Base-by-base conservation (phyloP, 1,140 invertebrate genomes). In the Pogonomyrmex californicus region DNA sequence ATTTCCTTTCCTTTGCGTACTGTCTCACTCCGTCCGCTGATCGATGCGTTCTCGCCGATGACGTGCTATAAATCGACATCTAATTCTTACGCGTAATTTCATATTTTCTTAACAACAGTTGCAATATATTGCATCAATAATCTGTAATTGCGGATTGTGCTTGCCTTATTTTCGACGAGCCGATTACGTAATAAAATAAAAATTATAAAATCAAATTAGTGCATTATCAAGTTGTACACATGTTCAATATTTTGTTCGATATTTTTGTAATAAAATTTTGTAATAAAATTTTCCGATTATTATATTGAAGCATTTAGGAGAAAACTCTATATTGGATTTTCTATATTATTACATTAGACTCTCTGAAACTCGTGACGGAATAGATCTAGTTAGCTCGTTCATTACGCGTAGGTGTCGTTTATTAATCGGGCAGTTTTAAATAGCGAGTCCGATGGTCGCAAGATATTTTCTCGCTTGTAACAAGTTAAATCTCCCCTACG, bases 361-460 rank as follows among this genome's bases (percentile, higher is more conserved):
- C 9, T 54, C 6, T 41, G 38, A 83, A 89, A 90, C 30, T 89
- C 68, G 49, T 70, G 41, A n/a, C 10, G 49, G 30, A n/a, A 1
- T 9, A 33, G 47, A 90, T 79, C 33, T 56, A 87, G 81, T 90
- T 89, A 85, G 54, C 44, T 62, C 85, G 12, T 86, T 88, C 79
- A 38, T 85, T 79, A 66, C 36, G 41, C 54, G 9, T 73, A 44
- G 23, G 38, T 38, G 36, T 81, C 63, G 41, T 51, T 82, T 47
- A 86, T 89, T 81, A 60, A 75, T 71, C 41, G 36, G 63, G 30
- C 77, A 63, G 56, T 77, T 85, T 78, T 81, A 17, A 23, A 44
- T 1, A 66, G 7, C 30, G 41, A 75, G 30, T 73, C 12, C 44
- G 12, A 58, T 76, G 44, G 12, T n/a, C 54, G 54, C 71, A 30